Evolutionary conservation across 1,140 invertebrate species (phyloP).

Genomic region (Sogatella furcifera): DNA sequence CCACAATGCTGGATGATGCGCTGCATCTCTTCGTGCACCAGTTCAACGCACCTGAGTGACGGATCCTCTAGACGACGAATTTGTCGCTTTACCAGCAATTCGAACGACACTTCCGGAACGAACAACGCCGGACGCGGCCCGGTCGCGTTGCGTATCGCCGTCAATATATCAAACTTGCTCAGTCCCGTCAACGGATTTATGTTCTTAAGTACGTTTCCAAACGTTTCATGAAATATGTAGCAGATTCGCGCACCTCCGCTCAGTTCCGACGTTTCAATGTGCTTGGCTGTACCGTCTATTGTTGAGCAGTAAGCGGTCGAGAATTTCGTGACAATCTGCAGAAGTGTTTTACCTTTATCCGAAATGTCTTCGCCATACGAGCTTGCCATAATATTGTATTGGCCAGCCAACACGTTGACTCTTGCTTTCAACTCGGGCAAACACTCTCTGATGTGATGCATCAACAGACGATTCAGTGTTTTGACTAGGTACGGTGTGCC

Average conservation of each 20-base stretch:
- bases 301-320: constrained; percentile 54
- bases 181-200: constrained; percentile 52
- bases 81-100: constrained; percentile 58
- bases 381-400: constrained; percentile 50
- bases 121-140: constrained; percentile 55
- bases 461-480: constrained; percentile 49
- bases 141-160: constrained; percentile 59
- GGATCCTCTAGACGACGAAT: constrained; percentile 54
- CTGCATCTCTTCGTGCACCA: constrained; percentile 65
- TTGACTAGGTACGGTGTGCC: constrained; percentile 49
- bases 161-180: constrained; percentile 48
- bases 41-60: constrained; percentile 52
- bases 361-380: constrained; percentile 57
- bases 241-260: constrained; percentile 60
- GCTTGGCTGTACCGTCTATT: constrained; percentile 54
- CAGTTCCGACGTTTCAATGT: constrained; percentile 58
- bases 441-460: constrained; percentile 58
- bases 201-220: constrained; percentile 45
- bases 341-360: constrained; percentile 48
- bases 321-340: constrained; percentile 62
- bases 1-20: constrained; percentile 60
- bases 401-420: constrained; percentile 51
- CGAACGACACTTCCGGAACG: constrained; percentile 61
- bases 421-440: constrained; percentile 51
- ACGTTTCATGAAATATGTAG: constrained; percentile 63